These are phyloP conservation scores for Dendrocopos noguchii DNA, from an alignment of 2,113 vertebrate species.

Conservation along the genomic window DNA sequence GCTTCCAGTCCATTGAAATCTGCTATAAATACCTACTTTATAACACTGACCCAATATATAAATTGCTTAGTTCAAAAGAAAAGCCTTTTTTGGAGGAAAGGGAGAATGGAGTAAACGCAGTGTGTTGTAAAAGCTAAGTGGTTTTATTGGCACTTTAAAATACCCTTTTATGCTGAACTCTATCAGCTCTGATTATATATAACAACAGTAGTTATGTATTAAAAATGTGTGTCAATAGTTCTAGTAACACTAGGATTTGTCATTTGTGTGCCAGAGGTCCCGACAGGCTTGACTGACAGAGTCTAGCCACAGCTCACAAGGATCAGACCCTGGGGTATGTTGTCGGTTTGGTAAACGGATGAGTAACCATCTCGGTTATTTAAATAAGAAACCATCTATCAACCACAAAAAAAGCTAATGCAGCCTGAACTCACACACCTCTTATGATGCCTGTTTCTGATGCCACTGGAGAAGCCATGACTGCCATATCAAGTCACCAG, in stretches of 20 bases:
- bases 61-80: constrained; percentile 70
- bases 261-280: constrained; percentile 29
- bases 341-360: background rate
- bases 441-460: rapidly evolving
- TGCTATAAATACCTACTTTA: constrained; percentile 67
- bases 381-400: background rate
- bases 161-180: constrained; percentile 60
- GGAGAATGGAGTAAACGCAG: background rate
- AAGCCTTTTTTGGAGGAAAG: constrained; percentile 37
- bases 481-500: background rate
- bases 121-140: constrained; percentile 68
- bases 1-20: constrained; percentile 44
- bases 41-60: constrained; percentile 43
- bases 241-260: background rate
- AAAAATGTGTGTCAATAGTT: constrained; percentile 64
- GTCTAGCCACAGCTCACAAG: background rate
- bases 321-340: background rate
- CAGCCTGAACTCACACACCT: background rate
- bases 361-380: background rate
- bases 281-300: background rate
- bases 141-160: constrained; percentile 71
- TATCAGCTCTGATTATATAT: constrained; percentile 55
- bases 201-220: constrained; percentile 61
- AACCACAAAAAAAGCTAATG: background rate
- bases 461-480: background rate